Evolutionary conservation across 1,140 invertebrate genomes (phyloP), one percentile per base, ranked within the genome.

Genomic region (Oreohelix idahoensis): DNA sequence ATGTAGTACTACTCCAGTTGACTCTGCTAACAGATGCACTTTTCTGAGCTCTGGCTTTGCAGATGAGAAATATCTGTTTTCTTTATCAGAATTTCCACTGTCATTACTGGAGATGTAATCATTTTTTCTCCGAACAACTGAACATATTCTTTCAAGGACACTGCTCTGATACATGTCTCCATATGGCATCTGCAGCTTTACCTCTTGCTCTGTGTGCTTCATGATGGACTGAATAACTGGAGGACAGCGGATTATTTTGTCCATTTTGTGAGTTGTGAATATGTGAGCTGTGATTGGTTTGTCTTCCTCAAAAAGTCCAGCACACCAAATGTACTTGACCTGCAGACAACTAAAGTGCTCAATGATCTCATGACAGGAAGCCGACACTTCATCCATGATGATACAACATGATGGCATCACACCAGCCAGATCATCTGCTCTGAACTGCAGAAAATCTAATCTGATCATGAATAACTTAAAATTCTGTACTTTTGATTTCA

Each of bases 171-270:
- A 79, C 5, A 63, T 45, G 58, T 79, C 38, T 45, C 20, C 26
- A 32, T 79, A 79, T 0, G 78, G 78, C 20, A 8, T 70, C 8
- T 35, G 5, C 4, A 69, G 53, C 35, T 75, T 75, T 32, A 82
- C 74, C 2, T 70, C 79, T 32, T 58, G 11, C 49, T 81, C 75
- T n/a, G 84, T 82, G 66, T 58, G 74, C n/a, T 79, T 76, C 63
- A 84, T 45, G 26, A 84, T 38, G 11, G 73, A 29, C 76, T 84
- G 84, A 13, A 84, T 63, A 63, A 84, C 81, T 74, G 84, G 84
- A 20, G 84, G 79, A 36, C 79, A 82, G 49, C 84, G 79, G 20
- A 84, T 58, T 15, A 84, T 53, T 49, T 77, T 81, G 26, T 79
- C 45, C 80, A 84, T 66, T 17, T 32, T 32, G 29, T 20, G 32